A percentile compares a stretch with the other conserved stretches of the same genome.
These are phyloP conservation scores for Sweltsa coloradensis DNA, from an alignment of 1,140 invertebrate species.

Conservation along the genomic window DNA sequence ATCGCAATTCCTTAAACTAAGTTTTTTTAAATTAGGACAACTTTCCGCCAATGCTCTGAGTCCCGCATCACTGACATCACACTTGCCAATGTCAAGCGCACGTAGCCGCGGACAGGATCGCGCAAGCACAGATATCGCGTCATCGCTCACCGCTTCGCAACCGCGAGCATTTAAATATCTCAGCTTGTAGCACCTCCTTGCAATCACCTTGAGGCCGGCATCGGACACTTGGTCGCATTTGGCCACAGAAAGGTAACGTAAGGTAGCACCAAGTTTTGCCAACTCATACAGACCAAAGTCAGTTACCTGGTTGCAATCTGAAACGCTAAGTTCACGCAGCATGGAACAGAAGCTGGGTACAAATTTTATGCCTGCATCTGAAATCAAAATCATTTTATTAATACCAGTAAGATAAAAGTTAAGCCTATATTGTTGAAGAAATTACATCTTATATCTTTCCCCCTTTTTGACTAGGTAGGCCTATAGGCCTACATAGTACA, in stretches of 20 bases:
- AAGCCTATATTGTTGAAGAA: not conserved
- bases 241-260: conserved; percentile 78
- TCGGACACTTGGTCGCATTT: conserved; percentile 65
- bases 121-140: conserved; percentile 70
- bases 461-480: too few species aligned
- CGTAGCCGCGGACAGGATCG: conserved; percentile 68
- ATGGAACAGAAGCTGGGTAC: conserved; percentile 76
- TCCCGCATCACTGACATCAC: conserved; percentile 80
- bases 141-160: conserved; percentile 84
- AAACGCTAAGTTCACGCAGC: conserved; percentile 75
- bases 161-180: conserved; percentile 83
- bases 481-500: too few species aligned
- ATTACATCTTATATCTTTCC: not conserved
- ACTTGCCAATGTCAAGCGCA: conserved; percentile 82
- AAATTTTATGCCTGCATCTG: conserved; percentile 60
- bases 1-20: conserved; percentile 81
- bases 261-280: conserved; percentile 69
- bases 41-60: conserved; percentile 72
- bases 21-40: conserved; percentile 80
- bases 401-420: conserved; percentile 16
- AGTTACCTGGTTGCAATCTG: conserved; percentile 78
- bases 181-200: conserved; percentile 75
- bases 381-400: conserved; percentile 23
- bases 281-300: conserved; percentile 85
- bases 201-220: conserved; percentile 49